Evolutionary conservation across 2,113 vertebrate species (phyloP).

Genomic region (Porphyrio hochstetteri): DNA sequence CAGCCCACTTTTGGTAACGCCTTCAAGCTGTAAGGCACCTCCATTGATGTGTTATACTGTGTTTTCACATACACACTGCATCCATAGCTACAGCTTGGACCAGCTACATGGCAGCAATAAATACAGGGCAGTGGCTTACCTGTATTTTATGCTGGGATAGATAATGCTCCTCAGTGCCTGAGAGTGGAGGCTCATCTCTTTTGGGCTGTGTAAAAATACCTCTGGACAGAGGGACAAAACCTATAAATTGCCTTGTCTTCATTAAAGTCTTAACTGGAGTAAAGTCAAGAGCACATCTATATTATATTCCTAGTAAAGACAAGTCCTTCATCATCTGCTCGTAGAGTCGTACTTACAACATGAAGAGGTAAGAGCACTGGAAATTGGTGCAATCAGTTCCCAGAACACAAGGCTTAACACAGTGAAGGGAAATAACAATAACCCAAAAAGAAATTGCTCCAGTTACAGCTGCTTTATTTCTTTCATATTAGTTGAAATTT

Average conservation of each 20-base stretch:
- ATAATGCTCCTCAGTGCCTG: not conserved
- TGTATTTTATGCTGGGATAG: not conserved
- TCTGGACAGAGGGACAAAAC: not conserved
- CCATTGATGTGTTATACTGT: too few species aligned
- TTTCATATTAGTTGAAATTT: conserved; percentile 13
- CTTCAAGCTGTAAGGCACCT: not conserved
- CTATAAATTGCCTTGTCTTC: not conserved
- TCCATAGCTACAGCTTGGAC: not conserved
- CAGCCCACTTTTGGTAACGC: not conserved
- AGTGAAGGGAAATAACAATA: conserved; percentile 10
- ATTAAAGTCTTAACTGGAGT: not conserved
- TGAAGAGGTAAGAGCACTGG: not conserved
- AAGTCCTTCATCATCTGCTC: not conserved
- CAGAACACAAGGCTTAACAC: not conserved
- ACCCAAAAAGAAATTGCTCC: not conserved
- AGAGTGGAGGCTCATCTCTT: not conserved
- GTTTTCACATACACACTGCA: not conserved
- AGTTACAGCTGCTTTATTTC: not conserved
- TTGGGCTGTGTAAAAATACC: not conserved
- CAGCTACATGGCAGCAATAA: not conserved
- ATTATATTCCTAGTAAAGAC: not conserved
- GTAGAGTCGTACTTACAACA: not conserved
- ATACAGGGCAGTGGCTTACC: not conserved
- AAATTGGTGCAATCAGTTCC: not conserved
- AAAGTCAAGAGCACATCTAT: not conserved